A percentile compares a stretch with the other conserved stretches of the same genome.
Conservation (phyloP, 2,797 vertebrate genomes). For the Tympanoctomys barrerae region DNA sequence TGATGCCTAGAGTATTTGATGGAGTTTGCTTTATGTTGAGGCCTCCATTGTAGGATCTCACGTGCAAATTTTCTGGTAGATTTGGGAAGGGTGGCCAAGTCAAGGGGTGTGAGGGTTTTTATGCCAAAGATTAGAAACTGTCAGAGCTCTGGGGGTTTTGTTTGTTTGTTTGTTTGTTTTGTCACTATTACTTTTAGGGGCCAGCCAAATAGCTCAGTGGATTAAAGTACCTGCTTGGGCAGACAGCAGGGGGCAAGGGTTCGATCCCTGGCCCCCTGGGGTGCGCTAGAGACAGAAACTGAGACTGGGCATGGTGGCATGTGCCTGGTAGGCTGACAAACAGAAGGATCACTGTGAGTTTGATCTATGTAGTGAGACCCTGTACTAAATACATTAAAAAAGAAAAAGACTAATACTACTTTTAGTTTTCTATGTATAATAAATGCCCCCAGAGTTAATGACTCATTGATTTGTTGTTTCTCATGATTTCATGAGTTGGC, state of each 20-base stretch:
- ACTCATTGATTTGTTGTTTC: slow-evolving; percentile 31
- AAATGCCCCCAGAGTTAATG: slow-evolving; percentile 2
- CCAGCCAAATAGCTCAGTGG: too few species aligned
- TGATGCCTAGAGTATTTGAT: slow-evolving; percentile 28
- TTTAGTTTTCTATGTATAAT: slow-evolving; percentile 18
- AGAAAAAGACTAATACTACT: too few species aligned
- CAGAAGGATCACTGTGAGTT: too few species aligned
- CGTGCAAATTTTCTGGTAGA: neutral
- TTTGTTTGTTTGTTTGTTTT: slow-evolving; percentile 23
- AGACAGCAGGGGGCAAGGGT: too few species aligned
- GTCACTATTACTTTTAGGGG: neutral
- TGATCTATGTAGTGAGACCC: too few species aligned
- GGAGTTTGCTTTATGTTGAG: neutral
- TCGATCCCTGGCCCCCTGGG: too few species aligned
- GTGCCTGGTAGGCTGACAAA: too few species aligned
- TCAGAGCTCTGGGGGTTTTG: neutral
- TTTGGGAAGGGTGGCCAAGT: neutral
- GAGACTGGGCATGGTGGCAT: too few species aligned
- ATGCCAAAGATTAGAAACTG: neutral
- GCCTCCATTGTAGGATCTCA: neutral
- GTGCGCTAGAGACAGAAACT: too few species aligned
- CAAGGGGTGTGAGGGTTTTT: neutral
- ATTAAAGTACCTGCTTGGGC: too few species aligned
- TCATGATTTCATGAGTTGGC: neutral
- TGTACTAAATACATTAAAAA: too few species aligned